Base-by-base conservation (phyloP, 2,113 vertebrate species). In the Etheostoma cragini region DNA sequence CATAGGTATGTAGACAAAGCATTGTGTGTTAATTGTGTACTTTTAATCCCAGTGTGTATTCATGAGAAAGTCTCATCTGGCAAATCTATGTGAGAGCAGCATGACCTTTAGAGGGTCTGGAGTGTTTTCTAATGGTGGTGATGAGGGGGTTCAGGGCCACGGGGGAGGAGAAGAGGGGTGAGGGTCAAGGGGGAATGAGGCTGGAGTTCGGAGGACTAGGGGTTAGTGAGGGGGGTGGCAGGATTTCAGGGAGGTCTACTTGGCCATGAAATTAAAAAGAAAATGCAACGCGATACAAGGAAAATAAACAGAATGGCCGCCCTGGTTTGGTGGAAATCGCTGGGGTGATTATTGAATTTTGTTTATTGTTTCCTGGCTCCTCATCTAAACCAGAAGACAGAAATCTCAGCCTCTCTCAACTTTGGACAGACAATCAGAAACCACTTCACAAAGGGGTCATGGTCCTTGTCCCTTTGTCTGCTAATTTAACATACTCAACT, bases 191-290 rank as follows among this genome's bases (percentile, higher is more conserved):
- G 47, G 22, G 53, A 65, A 3, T 56, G 53, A 42, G 54, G 58
- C 66, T 12, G 16, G 42, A 75, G 53, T 12, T 45, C 17, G 71
- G 54, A 8, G 50, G 69, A 68, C 46, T 19, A 21, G 12, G 52
- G 57, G 67, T 26, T 33, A 16, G 60, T 8, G 22, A 33, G 7
- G 50, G 64, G 72, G 69, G 14, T 13, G 58, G 80, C 88, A 91
- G 83, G 80, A 91, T 81, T 89, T 89, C 81, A 85, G 88, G 88
- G 90, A 89, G 90, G 89, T 93, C 91, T 65, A 63, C 82, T 84
- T 91, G 83, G 88, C 86, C 92, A 89, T 90, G 90, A 89, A 92
- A 93, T 91, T 87, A 93, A 92, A 91, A 89, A 88, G 86, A 26
- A 82, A 91, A 91, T 85, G 92, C 88, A 93, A 93, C 42, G 24